Evolutionary conservation across 2,113 vertebrate species (phyloP).

Genomic region (Mus spicilegus): DNA sequence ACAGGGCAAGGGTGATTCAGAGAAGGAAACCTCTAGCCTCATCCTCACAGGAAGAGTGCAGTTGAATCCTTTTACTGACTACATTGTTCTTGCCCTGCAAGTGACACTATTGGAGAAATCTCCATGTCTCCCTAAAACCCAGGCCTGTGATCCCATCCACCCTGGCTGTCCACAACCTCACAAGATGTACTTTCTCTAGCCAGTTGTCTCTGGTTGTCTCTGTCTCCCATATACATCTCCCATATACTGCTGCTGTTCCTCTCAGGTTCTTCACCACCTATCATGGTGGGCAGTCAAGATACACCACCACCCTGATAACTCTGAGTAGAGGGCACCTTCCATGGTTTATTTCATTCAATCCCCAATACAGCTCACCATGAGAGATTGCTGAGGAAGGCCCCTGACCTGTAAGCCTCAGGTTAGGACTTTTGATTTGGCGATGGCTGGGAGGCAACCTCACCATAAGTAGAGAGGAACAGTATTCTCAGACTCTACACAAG

Average conservation of each 20-base stretch:
- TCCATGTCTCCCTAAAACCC: background rate
- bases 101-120: background rate
- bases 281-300: no score
- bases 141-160: background rate
- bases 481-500: background rate
- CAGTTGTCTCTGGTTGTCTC: background rate
- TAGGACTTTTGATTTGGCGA: background rate
- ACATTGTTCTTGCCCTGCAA: background rate
- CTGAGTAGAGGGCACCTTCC: background rate
- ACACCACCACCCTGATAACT: background rate
- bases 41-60: background rate
- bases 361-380: background rate
- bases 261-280: background rate
- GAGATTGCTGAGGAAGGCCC: background rate
- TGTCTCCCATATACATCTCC: accelerated
- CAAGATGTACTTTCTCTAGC: background rate
- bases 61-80: background rate
- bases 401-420: background rate
- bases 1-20: background rate
- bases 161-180: background rate
- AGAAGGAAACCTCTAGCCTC: background rate
- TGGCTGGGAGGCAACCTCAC: background rate
- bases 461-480: background rate
- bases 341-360: background rate
- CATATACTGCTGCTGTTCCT: background rate